Evolutionary conservation across 2,797 vertebrate species (phyloP).

Genomic region (Sebastiscus albofasciatus): DNA sequence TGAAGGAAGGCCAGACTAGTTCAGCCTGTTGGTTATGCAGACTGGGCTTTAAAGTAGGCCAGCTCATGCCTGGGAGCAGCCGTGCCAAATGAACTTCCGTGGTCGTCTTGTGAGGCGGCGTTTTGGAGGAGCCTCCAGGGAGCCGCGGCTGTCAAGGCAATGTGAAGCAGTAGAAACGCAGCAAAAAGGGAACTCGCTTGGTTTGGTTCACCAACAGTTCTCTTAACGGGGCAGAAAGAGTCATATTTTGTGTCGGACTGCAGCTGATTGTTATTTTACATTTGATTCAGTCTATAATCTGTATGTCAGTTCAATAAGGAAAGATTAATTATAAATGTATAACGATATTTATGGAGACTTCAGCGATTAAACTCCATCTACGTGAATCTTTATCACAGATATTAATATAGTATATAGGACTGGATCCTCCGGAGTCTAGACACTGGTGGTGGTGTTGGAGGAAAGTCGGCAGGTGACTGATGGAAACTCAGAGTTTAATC

Average conservation of each 20-base stretch:
- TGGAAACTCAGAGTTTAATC: slow-evolving; percentile 7
- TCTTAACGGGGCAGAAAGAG: not conserved
- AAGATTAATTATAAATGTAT: not conserved
- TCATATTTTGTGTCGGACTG: not conserved
- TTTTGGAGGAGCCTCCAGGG: slow-evolving; percentile 64
- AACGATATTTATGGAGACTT: not conserved
- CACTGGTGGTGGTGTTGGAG: not conserved
- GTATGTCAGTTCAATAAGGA: not conserved
- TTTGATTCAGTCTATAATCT: not conserved
- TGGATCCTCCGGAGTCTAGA: not conserved
- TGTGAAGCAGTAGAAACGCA: slow-evolving; percentile 31
- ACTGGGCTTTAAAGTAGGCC: slow-evolving; percentile 77
- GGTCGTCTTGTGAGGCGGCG: slow-evolving; percentile 49
- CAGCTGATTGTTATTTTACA: not conserved
- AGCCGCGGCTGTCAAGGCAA: slow-evolving; percentile 55
- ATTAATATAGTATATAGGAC: not conserved
- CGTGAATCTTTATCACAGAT: not conserved
- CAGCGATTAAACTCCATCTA: not conserved
- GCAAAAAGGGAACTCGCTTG: slow-evolving; percentile 10
- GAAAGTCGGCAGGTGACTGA: slow-evolving; percentile 30
- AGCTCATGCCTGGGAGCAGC: slow-evolving; percentile 74
- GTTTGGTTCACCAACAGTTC: not conserved
- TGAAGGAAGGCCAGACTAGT: slow-evolving; percentile 49
- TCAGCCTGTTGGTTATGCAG: slow-evolving; percentile 65
- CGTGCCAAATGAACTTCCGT: slow-evolving; percentile 72